phyloP scores from a whole-genome alignment of 2,888 invertebrate species.

The Cataglyphis albicans region DNA sequence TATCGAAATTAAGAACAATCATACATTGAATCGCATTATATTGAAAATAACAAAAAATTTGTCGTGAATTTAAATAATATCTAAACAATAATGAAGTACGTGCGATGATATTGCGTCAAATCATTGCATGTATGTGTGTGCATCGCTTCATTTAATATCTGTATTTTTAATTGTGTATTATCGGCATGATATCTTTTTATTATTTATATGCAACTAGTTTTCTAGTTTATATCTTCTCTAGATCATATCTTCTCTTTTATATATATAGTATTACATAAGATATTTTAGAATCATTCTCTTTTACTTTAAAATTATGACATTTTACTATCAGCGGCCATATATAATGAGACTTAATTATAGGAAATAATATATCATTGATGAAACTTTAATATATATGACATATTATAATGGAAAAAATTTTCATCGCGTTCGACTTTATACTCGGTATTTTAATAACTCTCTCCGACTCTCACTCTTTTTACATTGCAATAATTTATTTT shows the following conservation, averaged over 20 bases:
- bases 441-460: conserved; percentile 3
- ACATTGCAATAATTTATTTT: conserved; percentile 33
- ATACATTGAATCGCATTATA: background rate
- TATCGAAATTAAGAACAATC: background rate
- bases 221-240: conserved; percentile 12
- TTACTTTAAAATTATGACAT: conserved; percentile 24
- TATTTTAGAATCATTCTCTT: background rate
- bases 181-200: conserved; percentile 7
- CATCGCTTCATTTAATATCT: conserved; percentile 16
- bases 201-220: background rate
- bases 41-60: background rate
- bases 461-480: background rate
- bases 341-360: conserved; percentile 10
- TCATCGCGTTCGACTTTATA: background rate
- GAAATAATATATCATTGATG: background rate
- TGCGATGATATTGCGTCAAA: conserved; percentile 8
- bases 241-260: conserved; percentile 1
- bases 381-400: conserved; percentile 13
- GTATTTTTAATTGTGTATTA: conserved; percentile 2
- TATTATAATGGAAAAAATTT: background rate
- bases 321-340: background rate
- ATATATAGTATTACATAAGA: conserved; percentile 16
- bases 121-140: background rate
- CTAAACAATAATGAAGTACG: conserved; percentile 5
- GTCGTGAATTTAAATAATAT: conserved; percentile 17